Conservation (phyloP, 2,797 vertebrate species). For the Crypturellus tataupa region DNA sequence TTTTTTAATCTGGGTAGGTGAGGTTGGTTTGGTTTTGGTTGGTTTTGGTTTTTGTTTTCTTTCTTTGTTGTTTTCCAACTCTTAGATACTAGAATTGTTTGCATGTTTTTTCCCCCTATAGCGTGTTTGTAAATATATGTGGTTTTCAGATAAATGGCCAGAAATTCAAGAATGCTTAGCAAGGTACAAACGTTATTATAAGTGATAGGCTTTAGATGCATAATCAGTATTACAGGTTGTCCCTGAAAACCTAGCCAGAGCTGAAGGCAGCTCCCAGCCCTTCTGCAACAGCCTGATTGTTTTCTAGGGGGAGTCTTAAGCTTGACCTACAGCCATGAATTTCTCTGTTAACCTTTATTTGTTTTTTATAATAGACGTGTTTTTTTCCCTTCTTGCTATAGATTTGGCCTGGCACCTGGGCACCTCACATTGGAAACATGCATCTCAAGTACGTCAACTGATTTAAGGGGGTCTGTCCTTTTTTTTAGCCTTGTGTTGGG, state of each 20-base stretch:
- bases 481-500: constrained; percentile 81
- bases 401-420: constrained; percentile 99
- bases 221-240: background rate
- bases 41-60: no score
- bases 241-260: background rate
- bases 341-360: constrained; percentile 19
- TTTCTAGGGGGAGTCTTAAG: background rate
- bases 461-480: constrained; percentile 82
- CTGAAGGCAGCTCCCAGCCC: background rate
- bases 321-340: background rate
- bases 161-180: constrained; percentile 5
- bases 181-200: background rate
- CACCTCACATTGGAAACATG: constrained; percentile 97
- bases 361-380: constrained; percentile 68
- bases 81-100: background rate
- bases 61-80: background rate
- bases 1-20: background rate
- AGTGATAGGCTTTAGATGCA: background rate
- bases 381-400: constrained; percentile 83
- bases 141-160: background rate
- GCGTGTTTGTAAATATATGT: background rate
- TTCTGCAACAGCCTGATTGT: background rate
- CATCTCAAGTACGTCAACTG: constrained; percentile 99
- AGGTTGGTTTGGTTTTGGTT: no score
- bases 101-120: background rate